Conservation (phyloP, 2,888 invertebrate genomes). For the Sphaeridia pumilis region DNA sequence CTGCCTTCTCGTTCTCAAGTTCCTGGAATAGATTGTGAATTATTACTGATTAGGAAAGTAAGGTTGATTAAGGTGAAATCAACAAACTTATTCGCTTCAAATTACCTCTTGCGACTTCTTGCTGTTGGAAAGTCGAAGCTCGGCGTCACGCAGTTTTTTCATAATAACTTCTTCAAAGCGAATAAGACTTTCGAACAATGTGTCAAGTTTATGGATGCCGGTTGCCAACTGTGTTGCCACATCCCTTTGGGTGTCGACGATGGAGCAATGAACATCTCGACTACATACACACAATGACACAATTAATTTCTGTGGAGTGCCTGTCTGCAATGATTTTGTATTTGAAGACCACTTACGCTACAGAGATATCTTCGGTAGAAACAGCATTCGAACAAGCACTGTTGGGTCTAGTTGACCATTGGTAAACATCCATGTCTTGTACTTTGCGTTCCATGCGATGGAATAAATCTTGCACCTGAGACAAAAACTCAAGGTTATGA, state of each 20-base stretch:
- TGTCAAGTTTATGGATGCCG: conserved; percentile 48
- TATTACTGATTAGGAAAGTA: too few relatives aligned
- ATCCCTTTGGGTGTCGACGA: neutral
- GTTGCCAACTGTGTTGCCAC: conserved; percentile 37
- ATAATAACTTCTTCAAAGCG: conserved; percentile 66
- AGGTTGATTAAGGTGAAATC: too few relatives aligned
- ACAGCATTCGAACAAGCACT: conserved; percentile 42
- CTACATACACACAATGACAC: too few relatives aligned
- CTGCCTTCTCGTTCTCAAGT: conserved; percentile 22
- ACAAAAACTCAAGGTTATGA: too few relatives aligned
- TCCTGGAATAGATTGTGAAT: conserved; percentile 20
- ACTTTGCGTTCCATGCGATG: conserved; percentile 56
- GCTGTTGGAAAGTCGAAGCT: conserved; percentile 79
- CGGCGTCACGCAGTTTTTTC: conserved; percentile 63
- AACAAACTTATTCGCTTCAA: too few relatives aligned
- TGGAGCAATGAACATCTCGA: conserved; percentile 8
- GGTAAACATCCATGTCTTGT: conserved; percentile 58
- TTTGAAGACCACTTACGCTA: conserved; percentile 36
- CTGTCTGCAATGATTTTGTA: too few relatives aligned
- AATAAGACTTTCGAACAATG: conserved; percentile 51
- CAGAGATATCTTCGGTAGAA: conserved; percentile 70
- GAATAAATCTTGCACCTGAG: conserved; percentile 54
- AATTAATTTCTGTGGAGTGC: too few relatives aligned
- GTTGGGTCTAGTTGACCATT: conserved; percentile 46
- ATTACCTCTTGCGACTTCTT: conserved; percentile 86